These are phyloP conservation scores for Hecatera dysodea DNA, from an alignment of 2,888 invertebrate species.

Conservation along the genomic window DNA sequence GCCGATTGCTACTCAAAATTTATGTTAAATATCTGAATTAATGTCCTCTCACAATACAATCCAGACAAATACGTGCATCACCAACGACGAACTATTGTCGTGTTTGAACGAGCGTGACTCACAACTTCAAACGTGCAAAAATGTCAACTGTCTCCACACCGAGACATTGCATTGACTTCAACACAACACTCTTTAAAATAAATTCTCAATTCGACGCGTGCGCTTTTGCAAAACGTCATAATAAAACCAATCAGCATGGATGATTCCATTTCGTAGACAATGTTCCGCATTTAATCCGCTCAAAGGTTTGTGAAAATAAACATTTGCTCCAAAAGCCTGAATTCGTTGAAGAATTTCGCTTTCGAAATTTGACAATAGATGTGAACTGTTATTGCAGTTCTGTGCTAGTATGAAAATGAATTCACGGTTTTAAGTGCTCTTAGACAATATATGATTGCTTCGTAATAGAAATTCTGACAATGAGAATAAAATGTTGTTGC, in stretches of 20 bases:
- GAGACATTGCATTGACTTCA: slow-evolving; percentile 27
- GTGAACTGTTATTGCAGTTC: slow-evolving; percentile 50
- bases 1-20: not conserved
- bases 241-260: slow-evolving; percentile 43
- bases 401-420: slow-evolving; percentile 22
- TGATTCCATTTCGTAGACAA: slow-evolving; percentile 40
- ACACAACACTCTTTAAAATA: slow-evolving; percentile 25
- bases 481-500: not conserved
- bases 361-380: slow-evolving; percentile 68
- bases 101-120: slow-evolving; percentile 65
- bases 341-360: slow-evolving; percentile 68
- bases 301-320: slow-evolving; percentile 60
- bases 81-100: slow-evolving; percentile 53
- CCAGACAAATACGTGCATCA: slow-evolving; percentile 44
- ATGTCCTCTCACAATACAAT: slow-evolving; percentile 25
- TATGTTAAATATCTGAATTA: slow-evolving; percentile 17
- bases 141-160: slow-evolving; percentile 69
- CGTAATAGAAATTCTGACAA: not conserved
- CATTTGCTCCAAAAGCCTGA: slow-evolving; percentile 56
- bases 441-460: not conserved
- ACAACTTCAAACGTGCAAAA: slow-evolving; percentile 77
- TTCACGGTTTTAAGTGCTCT: slow-evolving; percentile 7
- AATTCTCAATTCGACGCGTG: slow-evolving; percentile 37
- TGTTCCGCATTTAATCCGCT: slow-evolving; percentile 47
- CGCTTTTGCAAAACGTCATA: slow-evolving; percentile 51